A percentile compares a stretch with the other conserved stretches of the same genome.
Conservation (phyloP, 2,113 vertebrate genomes). For the Pogona vitticeps region DNA sequence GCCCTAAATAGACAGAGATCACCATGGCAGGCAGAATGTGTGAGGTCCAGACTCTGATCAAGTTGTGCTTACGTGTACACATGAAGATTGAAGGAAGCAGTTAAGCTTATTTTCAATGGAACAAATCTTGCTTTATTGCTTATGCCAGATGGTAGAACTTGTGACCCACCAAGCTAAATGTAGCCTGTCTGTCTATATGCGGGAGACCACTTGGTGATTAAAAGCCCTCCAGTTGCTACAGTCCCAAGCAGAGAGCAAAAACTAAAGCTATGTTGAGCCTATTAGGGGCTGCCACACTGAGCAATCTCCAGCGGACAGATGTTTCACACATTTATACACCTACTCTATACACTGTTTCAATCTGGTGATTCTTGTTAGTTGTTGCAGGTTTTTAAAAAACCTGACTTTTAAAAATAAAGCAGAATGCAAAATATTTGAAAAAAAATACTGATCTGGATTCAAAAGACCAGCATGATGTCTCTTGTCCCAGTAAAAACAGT, state of each 20-base stretch:
- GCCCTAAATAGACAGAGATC: too few species aligned
- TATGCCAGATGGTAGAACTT: neutral
- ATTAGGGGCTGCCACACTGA: neutral
- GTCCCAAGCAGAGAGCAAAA: neutral
- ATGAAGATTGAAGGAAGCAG: constrained; percentile 41
- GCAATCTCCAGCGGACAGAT: neutral
- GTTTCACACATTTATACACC: neutral
- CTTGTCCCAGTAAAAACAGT: neutral
- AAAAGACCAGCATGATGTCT: neutral
- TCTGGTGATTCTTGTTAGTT: neutral
- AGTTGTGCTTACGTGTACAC: neutral
- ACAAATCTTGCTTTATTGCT: neutral
- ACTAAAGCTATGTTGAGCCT: neutral
- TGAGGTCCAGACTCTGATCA: neutral
- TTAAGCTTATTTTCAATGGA: constrained; percentile 32
- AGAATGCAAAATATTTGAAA: neutral
- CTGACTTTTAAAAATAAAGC: neutral
- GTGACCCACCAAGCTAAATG: neutral
- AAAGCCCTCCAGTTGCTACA: neutral
- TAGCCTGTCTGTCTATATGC: neutral
- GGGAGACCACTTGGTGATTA: neutral
- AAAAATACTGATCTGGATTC: neutral
- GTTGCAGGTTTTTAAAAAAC: neutral
- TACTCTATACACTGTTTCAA: neutral
- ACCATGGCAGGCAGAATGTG: neutral